Base-by-base conservation (phyloP, 2,888 invertebrate genomes). In the Diploptera punctata region DNA sequence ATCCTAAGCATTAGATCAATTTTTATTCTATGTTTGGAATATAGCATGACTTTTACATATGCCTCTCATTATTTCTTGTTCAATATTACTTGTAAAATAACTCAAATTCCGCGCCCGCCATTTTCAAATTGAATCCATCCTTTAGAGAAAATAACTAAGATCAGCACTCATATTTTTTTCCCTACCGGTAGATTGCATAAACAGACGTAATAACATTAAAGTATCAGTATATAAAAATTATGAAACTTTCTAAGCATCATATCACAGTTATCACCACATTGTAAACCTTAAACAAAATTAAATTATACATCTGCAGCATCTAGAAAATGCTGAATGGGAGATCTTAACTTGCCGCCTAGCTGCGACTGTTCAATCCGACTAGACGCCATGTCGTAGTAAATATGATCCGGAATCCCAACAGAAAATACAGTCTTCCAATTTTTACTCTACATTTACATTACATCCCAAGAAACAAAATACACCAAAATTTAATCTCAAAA, bases 401-500 rank as follows among this genome's bases (percentile, higher is more conserved):
- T 69, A 38, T 26, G 67, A 70, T 29, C 49, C 68, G 65, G 62
- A 68, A 65, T 65, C 65, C n/a, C 13, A 44, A 47, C 26, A 24
- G 44, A 65, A 26, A 44, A 65, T 65, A 43, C 47, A 26, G 24
- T 29, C 18, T 65, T 62, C 43, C 61, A 74, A 67, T 75, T 73
- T 71, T 82, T 80, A 72, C 80, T 76, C 76, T 75, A 75, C 70
- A 78, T 80, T 77, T 76, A 79, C 75, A 67, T 62, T 57, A 75
- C 70, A 67, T 62, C 79, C 62, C 60, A 67, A 72, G 70, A 76
- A 76, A 76, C 77, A 78, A 76, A 74, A 75, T 67, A 69, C 77
- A 77, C 76, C 71, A 79, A 80, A 81, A 83, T 81, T 80, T 81
- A 77, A 76, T 75, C 77, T 77, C 75, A 79, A 82, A 82, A 83